Conservation (phyloP, 1,140 invertebrate species). For the Mizuhopecten yessoensis region DNA sequence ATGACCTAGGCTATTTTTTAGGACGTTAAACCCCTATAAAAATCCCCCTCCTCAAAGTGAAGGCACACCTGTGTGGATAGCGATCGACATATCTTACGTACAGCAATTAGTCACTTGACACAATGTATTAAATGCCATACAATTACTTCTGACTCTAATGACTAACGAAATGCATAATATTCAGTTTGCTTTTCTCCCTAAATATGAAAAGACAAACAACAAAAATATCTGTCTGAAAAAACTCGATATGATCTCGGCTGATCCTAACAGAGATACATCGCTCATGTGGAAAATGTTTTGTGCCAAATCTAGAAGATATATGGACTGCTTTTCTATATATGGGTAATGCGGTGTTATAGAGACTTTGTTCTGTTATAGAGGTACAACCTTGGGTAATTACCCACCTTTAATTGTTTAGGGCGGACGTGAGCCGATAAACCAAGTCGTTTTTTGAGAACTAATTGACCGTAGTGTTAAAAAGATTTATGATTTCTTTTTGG, state of each 20-base stretch:
- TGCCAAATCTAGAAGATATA: constrained; percentile 28
- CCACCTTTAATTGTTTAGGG: background rate
- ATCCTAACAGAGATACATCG: background rate
- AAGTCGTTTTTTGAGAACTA: background rate
- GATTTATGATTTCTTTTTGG: background rate
- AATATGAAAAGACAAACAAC: background rate
- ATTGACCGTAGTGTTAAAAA: constrained; percentile 22
- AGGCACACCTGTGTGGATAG: background rate
- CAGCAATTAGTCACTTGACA: background rate
- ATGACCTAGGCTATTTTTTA: too few species aligned
- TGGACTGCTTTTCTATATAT: background rate
- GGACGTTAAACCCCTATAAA: too few species aligned
- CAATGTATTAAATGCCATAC: background rate
- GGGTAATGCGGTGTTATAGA: background rate
- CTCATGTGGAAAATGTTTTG: constrained; percentile 7
- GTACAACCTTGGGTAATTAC: background rate
- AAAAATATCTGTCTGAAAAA: background rate
- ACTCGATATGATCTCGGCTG: background rate
- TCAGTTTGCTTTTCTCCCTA: background rate
- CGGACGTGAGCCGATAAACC: background rate
- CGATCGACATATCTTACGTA: background rate
- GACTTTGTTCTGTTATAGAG: background rate
- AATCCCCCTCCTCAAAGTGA: background rate
- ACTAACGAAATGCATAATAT: background rate
- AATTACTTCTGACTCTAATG: background rate